These are phyloP conservation scores for Myotis planiceps DNA, from an alignment of 2,797 vertebrate genomes.

Conservation along the genomic window DNA sequence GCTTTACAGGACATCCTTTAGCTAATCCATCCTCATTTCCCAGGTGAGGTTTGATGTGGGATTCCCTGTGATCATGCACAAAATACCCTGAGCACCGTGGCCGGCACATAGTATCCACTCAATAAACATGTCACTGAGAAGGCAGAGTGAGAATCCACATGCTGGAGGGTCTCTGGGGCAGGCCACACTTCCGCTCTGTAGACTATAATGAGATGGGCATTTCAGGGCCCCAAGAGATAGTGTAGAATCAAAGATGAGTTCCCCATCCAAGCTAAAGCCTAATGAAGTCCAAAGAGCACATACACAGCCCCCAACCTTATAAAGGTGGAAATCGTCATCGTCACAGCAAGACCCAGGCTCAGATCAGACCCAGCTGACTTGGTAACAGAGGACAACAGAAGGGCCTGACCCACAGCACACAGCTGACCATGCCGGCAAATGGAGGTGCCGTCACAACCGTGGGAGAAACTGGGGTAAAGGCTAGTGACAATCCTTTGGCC, in stretches of 20 bases:
- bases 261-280: background rate
- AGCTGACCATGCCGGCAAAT: background rate
- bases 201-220: background rate
- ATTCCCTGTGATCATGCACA: background rate
- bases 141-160: rapidly evolving
- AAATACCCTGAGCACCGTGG: background rate
- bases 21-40: background rate
- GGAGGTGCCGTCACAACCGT: background rate
- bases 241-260: background rate
- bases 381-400: background rate
- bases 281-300: background rate
- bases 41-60: background rate
- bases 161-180: background rate
- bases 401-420: background rate
- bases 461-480: background rate
- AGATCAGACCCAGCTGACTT: background rate
- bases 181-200: background rate
- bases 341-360: background rate
- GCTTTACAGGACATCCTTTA: background rate
- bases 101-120: background rate
- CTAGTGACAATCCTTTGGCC: background rate
- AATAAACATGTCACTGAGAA: background rate
- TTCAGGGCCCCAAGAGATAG: background rate
- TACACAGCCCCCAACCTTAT: background rate
- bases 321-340: background rate